These are phyloP conservation scores for Ivindomyrus marchei DNA, from an alignment of 2,113 vertebrate genomes.

Conservation along the genomic window DNA sequence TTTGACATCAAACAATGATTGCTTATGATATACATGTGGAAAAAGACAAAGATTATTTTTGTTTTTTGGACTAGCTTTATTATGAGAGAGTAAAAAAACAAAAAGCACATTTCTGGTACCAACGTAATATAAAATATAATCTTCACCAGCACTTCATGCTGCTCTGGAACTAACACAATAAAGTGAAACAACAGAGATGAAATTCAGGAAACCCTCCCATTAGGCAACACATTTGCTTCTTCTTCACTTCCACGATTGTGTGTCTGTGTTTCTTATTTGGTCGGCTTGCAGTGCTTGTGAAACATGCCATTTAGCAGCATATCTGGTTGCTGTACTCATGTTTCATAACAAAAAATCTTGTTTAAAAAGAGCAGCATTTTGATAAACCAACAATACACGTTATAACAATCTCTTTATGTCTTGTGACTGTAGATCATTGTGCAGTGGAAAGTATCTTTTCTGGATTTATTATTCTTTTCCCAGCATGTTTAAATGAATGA, in stretches of 20 bases:
- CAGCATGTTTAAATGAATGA: background rate
- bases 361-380: background rate
- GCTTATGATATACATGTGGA: background rate
- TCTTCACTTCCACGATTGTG: background rate
- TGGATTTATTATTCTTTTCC: constrained; percentile 5
- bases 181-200: background rate
- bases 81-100: background rate
- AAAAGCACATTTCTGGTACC: background rate
- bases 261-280: background rate
- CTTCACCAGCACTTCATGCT: background rate
- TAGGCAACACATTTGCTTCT: background rate
- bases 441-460: background rate
- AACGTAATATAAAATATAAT: background rate
- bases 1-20: background rate
- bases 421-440: background rate
- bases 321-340: background rate
- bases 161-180: background rate
- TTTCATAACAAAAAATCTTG: background rate
- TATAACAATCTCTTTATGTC: background rate
- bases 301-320: background rate
- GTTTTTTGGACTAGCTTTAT: background rate
- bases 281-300: background rate
- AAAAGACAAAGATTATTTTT: background rate
- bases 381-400: background rate
- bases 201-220: background rate